Evolutionary conservation across 1,140 invertebrate species (phyloP).

Genomic region (Cotesia glomerata): DNA sequence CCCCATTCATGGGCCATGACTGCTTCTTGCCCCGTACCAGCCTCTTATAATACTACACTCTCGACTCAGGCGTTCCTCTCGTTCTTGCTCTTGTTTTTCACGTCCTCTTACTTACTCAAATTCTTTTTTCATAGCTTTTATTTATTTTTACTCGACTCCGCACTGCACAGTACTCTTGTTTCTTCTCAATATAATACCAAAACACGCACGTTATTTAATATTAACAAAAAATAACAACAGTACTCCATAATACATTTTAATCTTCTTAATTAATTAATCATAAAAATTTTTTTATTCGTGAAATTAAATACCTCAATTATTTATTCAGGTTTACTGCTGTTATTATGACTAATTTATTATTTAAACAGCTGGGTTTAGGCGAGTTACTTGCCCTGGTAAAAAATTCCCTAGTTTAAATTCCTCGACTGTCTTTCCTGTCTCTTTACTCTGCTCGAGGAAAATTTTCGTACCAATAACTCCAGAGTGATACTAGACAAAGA

Average conservation of each 20-base stretch:
- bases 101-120: not conserved
- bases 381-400: not conserved
- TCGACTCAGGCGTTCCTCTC: not conserved
- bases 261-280: no score
- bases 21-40: slow-evolving; percentile 17
- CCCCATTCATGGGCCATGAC: slow-evolving; percentile 45
- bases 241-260: not conserved
- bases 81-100: slow-evolving; percentile 5
- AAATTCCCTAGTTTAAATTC: slow-evolving; percentile 14
- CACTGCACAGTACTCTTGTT: no score
- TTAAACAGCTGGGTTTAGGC: no score
- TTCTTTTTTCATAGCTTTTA: not conserved
- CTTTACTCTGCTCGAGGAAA: not conserved
- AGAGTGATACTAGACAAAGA: not conserved
- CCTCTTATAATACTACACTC: not conserved
- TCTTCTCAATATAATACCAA: not conserved
- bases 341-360: no score
- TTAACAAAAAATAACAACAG: not conserved
- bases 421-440: not conserved
- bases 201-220: not conserved
- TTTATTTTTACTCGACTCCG: not conserved
- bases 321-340: no score
- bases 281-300: no score
- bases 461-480: slow-evolving; percentile 29
- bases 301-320: no score